phyloP scores from a whole-genome alignment of 2,797 vertebrate genomes.

The Microhierax caerulescens region DNA sequence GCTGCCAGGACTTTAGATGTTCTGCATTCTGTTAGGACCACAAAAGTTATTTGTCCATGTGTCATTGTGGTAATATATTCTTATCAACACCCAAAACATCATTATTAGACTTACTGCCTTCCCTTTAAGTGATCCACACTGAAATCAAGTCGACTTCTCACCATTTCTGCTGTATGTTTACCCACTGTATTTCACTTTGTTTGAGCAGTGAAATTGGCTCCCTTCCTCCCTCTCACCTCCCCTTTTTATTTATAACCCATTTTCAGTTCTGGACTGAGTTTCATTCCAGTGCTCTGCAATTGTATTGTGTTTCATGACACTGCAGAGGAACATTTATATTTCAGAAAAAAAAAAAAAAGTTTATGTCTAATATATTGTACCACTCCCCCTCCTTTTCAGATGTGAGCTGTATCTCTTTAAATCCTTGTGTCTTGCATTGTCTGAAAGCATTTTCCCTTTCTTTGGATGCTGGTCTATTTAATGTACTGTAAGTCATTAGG shows the following conservation, averaged over 20 bases:
- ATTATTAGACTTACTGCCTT: neutral
- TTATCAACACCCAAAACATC: neutral
- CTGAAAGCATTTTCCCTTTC: neutral
- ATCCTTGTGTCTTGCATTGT: neutral
- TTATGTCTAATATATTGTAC: neutral
- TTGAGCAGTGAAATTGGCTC: neutral
- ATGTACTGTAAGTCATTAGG: neutral
- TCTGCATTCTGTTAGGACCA: neutral
- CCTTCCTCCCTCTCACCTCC: neutral
- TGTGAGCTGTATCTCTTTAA: constrained; percentile 1
- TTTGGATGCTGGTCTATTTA: neutral
- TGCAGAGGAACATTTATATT: neutral
- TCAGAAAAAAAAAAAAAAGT: neutral
- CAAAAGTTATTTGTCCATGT: neutral
- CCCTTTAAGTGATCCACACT: neutral
- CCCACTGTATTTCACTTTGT: neutral
- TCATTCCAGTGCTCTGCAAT: neutral
- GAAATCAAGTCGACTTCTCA: neutral
- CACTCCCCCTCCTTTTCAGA: neutral
- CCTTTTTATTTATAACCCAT: neutral
- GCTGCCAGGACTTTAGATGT: neutral
- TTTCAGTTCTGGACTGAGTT: neutral
- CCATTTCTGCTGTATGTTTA: neutral
- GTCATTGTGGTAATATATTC: neutral
- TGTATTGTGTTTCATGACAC: neutral